Percentiles rank a stretch among this genome's conserved stretches.
phyloP scores from a whole-genome alignment of 2,797 vertebrate species.

The Paratrypauchen microcephalus region DNA sequence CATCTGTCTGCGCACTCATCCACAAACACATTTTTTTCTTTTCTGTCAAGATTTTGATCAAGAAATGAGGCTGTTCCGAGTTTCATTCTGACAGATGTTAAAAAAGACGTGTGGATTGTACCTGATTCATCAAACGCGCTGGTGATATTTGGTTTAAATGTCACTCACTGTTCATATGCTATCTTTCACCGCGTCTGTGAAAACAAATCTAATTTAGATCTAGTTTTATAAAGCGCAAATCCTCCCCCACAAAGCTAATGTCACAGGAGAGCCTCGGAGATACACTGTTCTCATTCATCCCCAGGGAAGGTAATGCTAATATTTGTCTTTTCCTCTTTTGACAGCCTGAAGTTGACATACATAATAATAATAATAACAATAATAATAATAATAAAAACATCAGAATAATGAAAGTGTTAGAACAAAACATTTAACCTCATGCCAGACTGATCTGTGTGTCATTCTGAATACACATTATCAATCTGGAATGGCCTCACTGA shows the following conservation, averaged over 20 bases:
- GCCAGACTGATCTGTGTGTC: no score
- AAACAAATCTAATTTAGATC: conserved; percentile 2
- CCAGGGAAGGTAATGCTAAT: not conserved
- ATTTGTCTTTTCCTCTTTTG: not conserved
- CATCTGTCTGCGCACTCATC: conserved; percentile 1
- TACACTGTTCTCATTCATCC: not conserved
- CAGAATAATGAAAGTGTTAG: no score
- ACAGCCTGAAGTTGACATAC: no score
- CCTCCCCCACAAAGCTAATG: not conserved
- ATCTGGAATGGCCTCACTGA: no score
- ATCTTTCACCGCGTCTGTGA: not conserved
- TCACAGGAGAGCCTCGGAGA: not conserved
- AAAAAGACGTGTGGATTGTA: not conserved
- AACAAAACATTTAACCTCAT: no score
- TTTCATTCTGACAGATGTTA: conserved; percentile 10
- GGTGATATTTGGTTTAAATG: conserved; percentile 12
- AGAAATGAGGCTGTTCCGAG: not conserved
- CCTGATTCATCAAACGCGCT: conserved; percentile 1
- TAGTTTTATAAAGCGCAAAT: not conserved
- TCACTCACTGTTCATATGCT: conserved; percentile 4
- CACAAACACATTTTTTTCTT: not conserved
- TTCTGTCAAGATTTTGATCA: conserved; percentile 6
- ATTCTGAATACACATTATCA: no score
- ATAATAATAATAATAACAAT: no score
- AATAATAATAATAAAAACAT: no score